Base-by-base conservation (phyloP, 2,797 vertebrate species). In the Enteromius fasciolatus region DNA sequence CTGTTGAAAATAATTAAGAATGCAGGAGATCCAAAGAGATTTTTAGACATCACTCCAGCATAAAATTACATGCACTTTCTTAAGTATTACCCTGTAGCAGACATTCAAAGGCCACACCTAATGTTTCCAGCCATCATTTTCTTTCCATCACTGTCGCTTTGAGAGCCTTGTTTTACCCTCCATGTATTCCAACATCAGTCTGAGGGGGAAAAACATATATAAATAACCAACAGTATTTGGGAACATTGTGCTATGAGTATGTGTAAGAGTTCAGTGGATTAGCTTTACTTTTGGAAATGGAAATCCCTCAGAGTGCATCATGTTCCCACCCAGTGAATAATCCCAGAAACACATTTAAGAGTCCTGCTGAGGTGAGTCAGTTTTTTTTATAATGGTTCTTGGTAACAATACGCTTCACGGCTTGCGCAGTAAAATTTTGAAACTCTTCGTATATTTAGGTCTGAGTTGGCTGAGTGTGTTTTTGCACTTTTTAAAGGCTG, bases 241-340 rank as follows among this genome's bases (percentile, higher is more conserved):
- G 1, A 52, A 52, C 20, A n/a, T 25, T 76, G 54, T 41, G 33
- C 3, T 25, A 15, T 4, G 50, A 76, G 20, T 66, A 68, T 25
- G 9, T 36, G 48, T 17, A 11, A 54, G 76, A 59, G 52, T 76
- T 78, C n/a, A 31, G 14, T 20, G 25, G 41, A 25, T 64, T 46
- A 77, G 25, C 74, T 25, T 50, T 61, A 8, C n/a, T 15, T 73
- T 84, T 73, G 66, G 66, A 33, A 78, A 78, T 83, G 48, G 39
- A 85, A 80, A 79, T 79, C 36, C 74, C 63, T 83, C 59, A 74
- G 50, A 39, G 52, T 80, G 64, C 70, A 79, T 85, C 14, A 36
- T 46, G 66, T 66, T 80, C 79, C 66, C 31, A 72, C 81, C 69
- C 17, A 39, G 17, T 75, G 33, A 82, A 82, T 67, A 75, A 73